A percentile compares a stretch with the other conserved stretches of the same genome.
Conservation (phyloP, 2,888 invertebrate species). For the Sthenelais limicola region DNA sequence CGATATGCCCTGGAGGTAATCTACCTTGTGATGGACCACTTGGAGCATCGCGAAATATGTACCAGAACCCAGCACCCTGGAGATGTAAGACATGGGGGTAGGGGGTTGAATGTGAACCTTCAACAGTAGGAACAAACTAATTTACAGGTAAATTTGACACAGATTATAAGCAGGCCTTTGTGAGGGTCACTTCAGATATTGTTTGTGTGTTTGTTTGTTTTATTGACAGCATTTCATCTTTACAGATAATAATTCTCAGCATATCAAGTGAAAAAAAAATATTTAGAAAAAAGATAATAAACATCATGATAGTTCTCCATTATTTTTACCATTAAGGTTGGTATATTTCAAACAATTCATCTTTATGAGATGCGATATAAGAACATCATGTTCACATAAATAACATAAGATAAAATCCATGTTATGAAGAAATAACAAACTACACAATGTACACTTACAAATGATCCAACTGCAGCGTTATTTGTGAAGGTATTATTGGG, state of each 20-base stretch:
- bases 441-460: slow-evolving; percentile 40
- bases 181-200: neutral
- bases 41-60: neutral
- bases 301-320: no score
- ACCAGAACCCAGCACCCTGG: neutral
- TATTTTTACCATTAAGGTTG: neutral
- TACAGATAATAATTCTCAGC: no score
- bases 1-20: neutral
- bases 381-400: neutral
- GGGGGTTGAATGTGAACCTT: no score
- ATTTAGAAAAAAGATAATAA: no score
- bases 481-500: slow-evolving; percentile 51
- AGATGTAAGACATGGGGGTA: no score
- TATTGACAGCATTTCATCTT: no score
- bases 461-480: slow-evolving; percentile 54
- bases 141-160: neutral
- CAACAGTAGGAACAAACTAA: no score
- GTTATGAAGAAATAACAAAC: neutral
- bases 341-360: neutral
- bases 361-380: neutral
- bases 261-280: no score
- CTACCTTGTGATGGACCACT: neutral
- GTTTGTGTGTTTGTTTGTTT: slow-evolving; percentile 5
- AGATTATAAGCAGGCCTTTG: neutral
- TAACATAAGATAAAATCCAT: no score